A percentile compares a stretch with the other conserved stretches of the same genome.
phyloP scores from a whole-genome alignment of 2,888 invertebrate genomes.

The Leptinotarsa peninsularis region DNA sequence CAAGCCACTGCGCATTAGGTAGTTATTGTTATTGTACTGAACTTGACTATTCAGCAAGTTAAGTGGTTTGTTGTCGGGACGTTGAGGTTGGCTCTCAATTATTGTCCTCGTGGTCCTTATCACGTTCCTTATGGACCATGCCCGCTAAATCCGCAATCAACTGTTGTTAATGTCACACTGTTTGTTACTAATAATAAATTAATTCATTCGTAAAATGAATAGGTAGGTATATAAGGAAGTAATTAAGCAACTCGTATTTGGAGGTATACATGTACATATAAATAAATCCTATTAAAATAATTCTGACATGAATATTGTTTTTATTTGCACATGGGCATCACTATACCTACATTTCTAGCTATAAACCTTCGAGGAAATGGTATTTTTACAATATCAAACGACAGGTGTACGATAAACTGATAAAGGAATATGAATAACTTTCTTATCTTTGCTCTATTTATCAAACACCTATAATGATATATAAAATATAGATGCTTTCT shows the following conservation, averaged over 20 bases:
- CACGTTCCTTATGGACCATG: too few species aligned
- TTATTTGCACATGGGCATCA: not conserved
- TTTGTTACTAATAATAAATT: not conserved
- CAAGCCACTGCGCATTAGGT: too few species aligned
- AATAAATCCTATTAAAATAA: not conserved
- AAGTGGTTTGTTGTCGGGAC: too few species aligned
- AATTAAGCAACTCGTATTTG: not conserved
- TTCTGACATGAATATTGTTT: not conserved
- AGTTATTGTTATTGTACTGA: too few species aligned
- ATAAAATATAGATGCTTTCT: slow-evolving; percentile 34
- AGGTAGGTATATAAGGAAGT: not conserved
- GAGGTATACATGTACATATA: not conserved
- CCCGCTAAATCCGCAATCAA: too few species aligned
- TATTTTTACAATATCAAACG: not conserved
- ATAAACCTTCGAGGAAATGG: not conserved
- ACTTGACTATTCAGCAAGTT: too few species aligned
- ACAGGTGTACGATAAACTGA: slow-evolving; percentile 46
- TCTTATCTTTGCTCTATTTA: slow-evolving; percentile 53
- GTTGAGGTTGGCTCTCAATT: too few species aligned
- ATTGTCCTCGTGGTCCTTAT: too few species aligned
- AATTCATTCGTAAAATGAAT: not conserved
- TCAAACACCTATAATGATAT: slow-evolving; percentile 41
- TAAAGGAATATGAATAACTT: slow-evolving; percentile 50
- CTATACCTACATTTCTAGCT: not conserved
- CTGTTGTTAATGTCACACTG: too few species aligned